These are phyloP conservation scores for Habroteleia sp. DNA, from an alignment of 2,888 invertebrate genomes.

Conservation along the genomic window DNA sequence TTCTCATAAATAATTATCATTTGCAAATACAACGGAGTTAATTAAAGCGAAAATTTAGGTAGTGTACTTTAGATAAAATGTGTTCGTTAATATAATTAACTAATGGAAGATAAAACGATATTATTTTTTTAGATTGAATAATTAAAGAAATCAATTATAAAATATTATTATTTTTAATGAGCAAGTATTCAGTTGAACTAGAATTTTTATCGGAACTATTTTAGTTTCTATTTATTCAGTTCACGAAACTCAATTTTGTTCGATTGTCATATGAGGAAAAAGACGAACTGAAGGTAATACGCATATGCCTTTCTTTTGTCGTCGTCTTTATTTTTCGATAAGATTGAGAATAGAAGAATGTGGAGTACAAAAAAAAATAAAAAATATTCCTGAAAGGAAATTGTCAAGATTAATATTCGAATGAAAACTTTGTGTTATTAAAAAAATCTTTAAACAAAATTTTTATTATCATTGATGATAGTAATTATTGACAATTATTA, in stretches of 20 bases:
- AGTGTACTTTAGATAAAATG: no score
- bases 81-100: no score
- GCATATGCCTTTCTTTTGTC: constrained; percentile 32
- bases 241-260: constrained; percentile 37
- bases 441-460: no score
- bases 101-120: no score
- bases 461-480: no score
- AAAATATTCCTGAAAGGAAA: no score
- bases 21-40: not conserved
- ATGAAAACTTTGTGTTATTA: no score
- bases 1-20: not conserved
- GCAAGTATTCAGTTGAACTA: not conserved
- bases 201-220: constrained; percentile 6
- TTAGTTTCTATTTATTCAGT: constrained; percentile 31
- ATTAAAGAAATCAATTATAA: no score
- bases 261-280: constrained; percentile 33
- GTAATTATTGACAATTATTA: no score
- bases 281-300: constrained; percentile 25
- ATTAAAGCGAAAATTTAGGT: not conserved
- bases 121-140: no score
- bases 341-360: constrained; percentile 7
- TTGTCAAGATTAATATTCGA: no score
- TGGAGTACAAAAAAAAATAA: not conserved
- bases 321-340: constrained; percentile 3
- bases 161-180: constrained; percentile 5